Evolutionary conservation across 2,888 invertebrate genomes (phyloP).

Genomic region (Lasioglossum figueresi): DNA sequence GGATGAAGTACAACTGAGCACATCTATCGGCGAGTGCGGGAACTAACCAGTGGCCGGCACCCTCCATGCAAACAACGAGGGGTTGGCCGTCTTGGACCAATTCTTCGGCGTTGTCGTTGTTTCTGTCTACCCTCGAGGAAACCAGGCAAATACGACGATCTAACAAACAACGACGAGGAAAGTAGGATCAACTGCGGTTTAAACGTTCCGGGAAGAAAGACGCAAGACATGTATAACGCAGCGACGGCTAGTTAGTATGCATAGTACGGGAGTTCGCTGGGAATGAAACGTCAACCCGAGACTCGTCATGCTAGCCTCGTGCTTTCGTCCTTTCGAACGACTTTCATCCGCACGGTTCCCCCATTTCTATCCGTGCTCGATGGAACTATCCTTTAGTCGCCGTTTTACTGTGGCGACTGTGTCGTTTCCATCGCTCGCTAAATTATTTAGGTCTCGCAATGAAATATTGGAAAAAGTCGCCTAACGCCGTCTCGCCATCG

Average conservation of each 20-base stretch:
- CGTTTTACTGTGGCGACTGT: slow-evolving; percentile 16
- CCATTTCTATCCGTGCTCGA: slow-evolving; percentile 50
- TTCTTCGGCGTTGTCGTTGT: slow-evolving; percentile 59
- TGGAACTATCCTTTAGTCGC: slow-evolving; percentile 52
- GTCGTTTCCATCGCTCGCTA: slow-evolving; percentile 18
- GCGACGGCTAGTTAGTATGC: slow-evolving; percentile 83
- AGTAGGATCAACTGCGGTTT: slow-evolving; percentile 34
- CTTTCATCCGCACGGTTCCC: slow-evolving; percentile 70
- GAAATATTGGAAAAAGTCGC: background rate
- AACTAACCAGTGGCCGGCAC: slow-evolving; percentile 73
- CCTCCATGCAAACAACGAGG: slow-evolving; percentile 62
- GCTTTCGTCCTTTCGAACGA: slow-evolving; percentile 76
- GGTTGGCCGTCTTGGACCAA: slow-evolving; percentile 59
- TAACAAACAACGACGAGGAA: slow-evolving; percentile 35
- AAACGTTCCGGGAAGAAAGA: slow-evolving; percentile 53
- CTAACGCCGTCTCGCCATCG: background rate
- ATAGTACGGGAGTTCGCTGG: slow-evolving; percentile 83
- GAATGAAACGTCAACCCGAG: slow-evolving; percentile 83
- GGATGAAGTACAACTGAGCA: slow-evolving; percentile 62
- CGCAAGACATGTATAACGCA: slow-evolving; percentile 75
- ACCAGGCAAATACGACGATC: slow-evolving; percentile 63
- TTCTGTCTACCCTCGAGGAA: slow-evolving; percentile 68
- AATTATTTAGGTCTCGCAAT: background rate
- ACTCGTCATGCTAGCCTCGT: slow-evolving; percentile 82
- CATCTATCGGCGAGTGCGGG: slow-evolving; percentile 73